Base-by-base conservation (phyloP, 2,797 vertebrate genomes). In the Karalla daura region DNA sequence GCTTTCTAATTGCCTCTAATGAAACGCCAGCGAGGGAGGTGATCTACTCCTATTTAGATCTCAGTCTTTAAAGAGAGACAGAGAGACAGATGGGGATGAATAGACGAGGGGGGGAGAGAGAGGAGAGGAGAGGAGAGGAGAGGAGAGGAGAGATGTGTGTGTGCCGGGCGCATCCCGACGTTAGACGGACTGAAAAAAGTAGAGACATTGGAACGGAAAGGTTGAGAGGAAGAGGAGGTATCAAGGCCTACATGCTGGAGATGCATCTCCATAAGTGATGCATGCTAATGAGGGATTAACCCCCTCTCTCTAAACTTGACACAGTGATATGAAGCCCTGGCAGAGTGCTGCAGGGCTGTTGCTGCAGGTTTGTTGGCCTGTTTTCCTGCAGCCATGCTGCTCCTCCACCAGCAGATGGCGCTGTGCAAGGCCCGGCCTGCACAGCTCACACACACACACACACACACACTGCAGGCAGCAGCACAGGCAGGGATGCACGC, bases 1-100 rank as follows among this genome's bases (percentile, higher is more conserved):
- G 78, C 83, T 89, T 87, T 84, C 88, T 92, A 91, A 92, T 92
- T 92, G 90, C 88, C 85, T 86, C 83, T 90, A 93, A 92, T 92
- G 90, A 91, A 91, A 90, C 81, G 66, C 77, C 89, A 74, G 84
- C 82, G 61, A 88, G 89, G 89, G 85, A 88, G 83, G 84, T 83
- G 86, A 90, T 91, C 89, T 32, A 53, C 62, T 88, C 88, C 81
- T 79, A 86, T 87, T 88, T 90, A 83, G 83, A 89, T 89, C 86
- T 87, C 62, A 2, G 60, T 73, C 85, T 85, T 86, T 85, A 86
- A 87, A 86, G 81, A 41, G 60, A 76, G 74, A 77, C 30, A 5
- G 50, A 30, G 62, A 70, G 74, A 82, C 74, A 80, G 83, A 88
- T 80, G 84, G 74, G 53, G 50, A 32, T 4, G 28, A 72, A 70